A percentile compares a stretch with the other conserved stretches of the same genome.
Conservation (phyloP, 2,113 vertebrate species). For the Mormyrus iriodes region DNA sequence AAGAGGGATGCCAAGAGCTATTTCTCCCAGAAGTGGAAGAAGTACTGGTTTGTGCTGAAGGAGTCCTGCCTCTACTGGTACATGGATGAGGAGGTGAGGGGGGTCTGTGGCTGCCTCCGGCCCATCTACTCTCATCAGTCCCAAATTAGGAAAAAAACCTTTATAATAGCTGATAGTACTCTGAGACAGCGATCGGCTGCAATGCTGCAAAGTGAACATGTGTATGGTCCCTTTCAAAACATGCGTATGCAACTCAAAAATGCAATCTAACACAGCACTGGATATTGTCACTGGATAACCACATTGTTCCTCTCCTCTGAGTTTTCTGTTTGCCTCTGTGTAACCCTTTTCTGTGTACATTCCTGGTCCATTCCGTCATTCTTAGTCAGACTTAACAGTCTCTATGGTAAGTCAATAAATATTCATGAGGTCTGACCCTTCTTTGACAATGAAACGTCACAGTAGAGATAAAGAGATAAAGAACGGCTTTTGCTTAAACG, state of each 20-base stretch:
- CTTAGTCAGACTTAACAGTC: background rate
- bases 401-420: background rate
- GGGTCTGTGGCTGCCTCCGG: background rate
- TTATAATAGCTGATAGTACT: background rate
- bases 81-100: constrained; percentile 90
- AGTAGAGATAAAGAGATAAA: background rate
- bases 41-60: constrained; percentile 98
- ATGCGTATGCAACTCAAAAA: background rate
- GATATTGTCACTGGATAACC: background rate
- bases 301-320: background rate
- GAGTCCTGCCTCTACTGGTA: constrained; percentile 96
- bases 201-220: background rate
- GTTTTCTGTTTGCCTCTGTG: background rate
- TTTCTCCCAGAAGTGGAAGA: constrained; percentile 98
- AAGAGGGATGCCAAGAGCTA: constrained; percentile 98
- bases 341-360: background rate
- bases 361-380: background rate
- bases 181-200: background rate
- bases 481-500: background rate
- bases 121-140: background rate
- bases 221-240: too few species aligned
- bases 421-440: background rate
- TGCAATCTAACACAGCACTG: background rate
- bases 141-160: background rate
- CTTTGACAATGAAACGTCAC: background rate